Evolutionary conservation across 2,113 vertebrate genomes (phyloP).

Genomic region (Garra rufa): DNA sequence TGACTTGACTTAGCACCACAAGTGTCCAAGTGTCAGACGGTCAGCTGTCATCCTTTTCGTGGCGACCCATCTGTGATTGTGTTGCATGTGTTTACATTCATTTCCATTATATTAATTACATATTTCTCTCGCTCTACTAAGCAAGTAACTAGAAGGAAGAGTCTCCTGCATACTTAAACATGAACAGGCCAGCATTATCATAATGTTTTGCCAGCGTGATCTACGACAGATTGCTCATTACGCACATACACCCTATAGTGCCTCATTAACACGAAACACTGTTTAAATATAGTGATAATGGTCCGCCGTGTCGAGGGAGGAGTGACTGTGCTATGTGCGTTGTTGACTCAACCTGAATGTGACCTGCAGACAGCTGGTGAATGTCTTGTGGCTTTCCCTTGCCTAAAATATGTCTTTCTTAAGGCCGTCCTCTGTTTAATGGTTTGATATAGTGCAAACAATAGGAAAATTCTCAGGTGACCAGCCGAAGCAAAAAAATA

Average conservation of each 20-base stretch:
- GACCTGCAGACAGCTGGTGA: constrained; percentile 35
- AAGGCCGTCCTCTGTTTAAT: neutral
- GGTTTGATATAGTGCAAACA: neutral
- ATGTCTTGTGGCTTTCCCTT: constrained; percentile 7
- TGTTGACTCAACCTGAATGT: constrained; percentile 38
- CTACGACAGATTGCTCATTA: constrained; percentile 33
- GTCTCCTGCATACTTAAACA: neutral
- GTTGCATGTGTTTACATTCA: neutral
- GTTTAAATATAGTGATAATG: constrained; percentile 29
- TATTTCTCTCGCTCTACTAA: constrained; percentile 7
- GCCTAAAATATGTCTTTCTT: neutral
- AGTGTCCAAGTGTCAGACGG: constrained; percentile 13
- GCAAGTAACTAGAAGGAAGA: neutral
- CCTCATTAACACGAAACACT: constrained; percentile 32
- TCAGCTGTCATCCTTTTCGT: neutral
- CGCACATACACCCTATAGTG: constrained; percentile 18
- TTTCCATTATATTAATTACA: neutral
- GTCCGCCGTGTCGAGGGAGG: neutral
- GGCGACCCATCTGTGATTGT: neutral
- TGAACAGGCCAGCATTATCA: constrained; percentile 25
- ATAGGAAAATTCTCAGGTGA: neutral
- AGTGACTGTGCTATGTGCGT: constrained; percentile 4
- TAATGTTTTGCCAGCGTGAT: constrained; percentile 28
- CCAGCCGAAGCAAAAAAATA: neutral
- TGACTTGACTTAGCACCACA: constrained; percentile 6